Conservation (phyloP, 2,888 invertebrate species). For the Steinernema scapterisci region DNA sequence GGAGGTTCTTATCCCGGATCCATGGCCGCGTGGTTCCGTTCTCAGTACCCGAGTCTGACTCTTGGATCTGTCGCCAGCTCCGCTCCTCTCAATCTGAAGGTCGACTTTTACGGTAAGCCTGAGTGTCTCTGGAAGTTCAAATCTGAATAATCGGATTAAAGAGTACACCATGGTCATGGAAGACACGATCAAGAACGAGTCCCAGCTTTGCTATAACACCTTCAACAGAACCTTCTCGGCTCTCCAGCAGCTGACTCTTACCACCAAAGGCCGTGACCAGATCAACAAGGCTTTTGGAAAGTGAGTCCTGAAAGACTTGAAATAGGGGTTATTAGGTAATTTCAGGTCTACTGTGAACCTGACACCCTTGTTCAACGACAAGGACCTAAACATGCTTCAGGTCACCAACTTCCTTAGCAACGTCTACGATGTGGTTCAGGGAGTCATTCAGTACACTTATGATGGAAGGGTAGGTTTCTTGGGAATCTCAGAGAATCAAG, state of each 20-base stretch:
- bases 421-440: conserved; percentile 53
- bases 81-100: conserved; percentile 50
- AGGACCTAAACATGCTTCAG: conserved; percentile 48
- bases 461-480: conserved; percentile 48
- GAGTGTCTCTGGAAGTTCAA: no score
- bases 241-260: conserved; percentile 47
- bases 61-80: conserved; percentile 55
- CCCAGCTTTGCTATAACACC: conserved; percentile 41
- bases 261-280: conserved; percentile 44
- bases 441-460: conserved; percentile 61
- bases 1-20: conserved; percentile 55
- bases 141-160: background rate
- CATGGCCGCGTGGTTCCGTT: conserved; percentile 53
- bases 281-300: conserved; percentile 45
- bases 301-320: conserved; percentile 38
- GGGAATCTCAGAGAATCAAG: no score
- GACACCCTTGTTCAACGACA: conserved; percentile 45
- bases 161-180: conserved; percentile 33
- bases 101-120: conserved; percentile 50
- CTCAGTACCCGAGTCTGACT: conserved; percentile 53
- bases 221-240: conserved; percentile 41
- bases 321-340: background rate
- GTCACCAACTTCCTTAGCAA: conserved; percentile 53
- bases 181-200: conserved; percentile 43
- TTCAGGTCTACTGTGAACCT: conserved; percentile 42